Evolutionary conservation across 2,113 vertebrate species (phyloP), one percentile per base, ranked within the genome.

Genomic region (Todiramphus chloris): DNA sequence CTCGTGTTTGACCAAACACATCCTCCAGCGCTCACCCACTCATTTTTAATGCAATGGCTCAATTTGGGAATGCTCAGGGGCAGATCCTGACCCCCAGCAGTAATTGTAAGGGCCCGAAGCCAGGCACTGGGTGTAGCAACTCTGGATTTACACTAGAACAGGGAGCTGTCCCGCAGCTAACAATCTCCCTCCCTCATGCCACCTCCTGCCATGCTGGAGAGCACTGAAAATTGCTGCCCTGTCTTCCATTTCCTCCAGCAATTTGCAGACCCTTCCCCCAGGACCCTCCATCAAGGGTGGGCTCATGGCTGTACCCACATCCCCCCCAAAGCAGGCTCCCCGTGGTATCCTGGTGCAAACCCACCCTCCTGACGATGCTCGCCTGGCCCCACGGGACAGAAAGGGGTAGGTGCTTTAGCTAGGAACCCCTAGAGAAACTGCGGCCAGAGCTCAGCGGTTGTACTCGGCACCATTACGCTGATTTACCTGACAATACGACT

Each of bases 41-140:
- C 10, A 0, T 30, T 87, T 92, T 43, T 82, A 58, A 58, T 79
- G 83, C 80, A n/a, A 74, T 14, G 23, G 55, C 68, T 70, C 18
- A 12, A 68, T 75, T 37, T 81, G 53, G 35, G 81, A 70, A 46
- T 24, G 73, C 83, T 81, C 6, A 3, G 72, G 82, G 83, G 69
- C 56, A 87, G 64, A 79, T 75, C 70, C 80, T 89, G 93, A 76
- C 91, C 91, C 84, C 84, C 62, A 81, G 48, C 48, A 21, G 24
- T 60, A 46, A 77, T 39, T 76, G 35, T 33, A 63, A 75, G 83
- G 41, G 62, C 81, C 77, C n/a, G 33, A 74, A 78, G 76, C 35
- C 2, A 3, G 23, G 5, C 59, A 10, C 4, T 56, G 46, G 18
- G 30, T 78, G 75, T 87, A 70, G 86, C 77, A 95, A 69, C 41